Evolutionary conservation across 1,140 invertebrate species (phyloP).

Genomic region (Drosophila ficusphila): DNA sequence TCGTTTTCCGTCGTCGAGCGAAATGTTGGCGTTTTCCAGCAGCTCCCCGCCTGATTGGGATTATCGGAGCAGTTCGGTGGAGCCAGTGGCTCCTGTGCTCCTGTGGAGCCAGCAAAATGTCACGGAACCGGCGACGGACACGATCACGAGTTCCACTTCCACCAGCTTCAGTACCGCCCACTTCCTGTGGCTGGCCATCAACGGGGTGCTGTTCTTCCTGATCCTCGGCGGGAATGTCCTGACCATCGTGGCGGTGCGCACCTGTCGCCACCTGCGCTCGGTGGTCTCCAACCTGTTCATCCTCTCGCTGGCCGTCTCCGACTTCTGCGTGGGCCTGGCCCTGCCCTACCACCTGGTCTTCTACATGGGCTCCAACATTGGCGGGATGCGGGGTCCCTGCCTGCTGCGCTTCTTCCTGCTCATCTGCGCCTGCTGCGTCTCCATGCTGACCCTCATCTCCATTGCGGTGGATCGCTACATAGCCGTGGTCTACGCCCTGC

Average conservation of each 20-base stretch:
- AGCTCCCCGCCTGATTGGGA: constrained; percentile 11
- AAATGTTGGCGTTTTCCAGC: constrained; percentile 18
- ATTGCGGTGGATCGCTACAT: constrained; percentile 93
- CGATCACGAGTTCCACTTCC: too few relatives aligned
- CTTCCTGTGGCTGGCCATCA: constrained; percentile 86
- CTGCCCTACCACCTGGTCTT: constrained; percentile 90
- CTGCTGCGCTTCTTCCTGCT: constrained; percentile 89
- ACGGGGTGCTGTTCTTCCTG: constrained; percentile 87
- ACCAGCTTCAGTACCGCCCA: constrained; percentile 13
- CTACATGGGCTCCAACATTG: constrained; percentile 86
- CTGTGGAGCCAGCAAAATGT: neutral
- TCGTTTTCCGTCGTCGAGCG: constrained; percentile 32
- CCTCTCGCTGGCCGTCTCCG: constrained; percentile 89
- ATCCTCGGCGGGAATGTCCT: constrained; percentile 89
- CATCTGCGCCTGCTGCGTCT: constrained; percentile 89
- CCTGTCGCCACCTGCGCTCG: constrained; percentile 87
- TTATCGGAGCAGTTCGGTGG: neutral
- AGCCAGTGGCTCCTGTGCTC: neutral
- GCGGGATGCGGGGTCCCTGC: constrained; percentile 86
- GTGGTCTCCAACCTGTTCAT: constrained; percentile 88
- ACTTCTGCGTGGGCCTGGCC: constrained; percentile 89
- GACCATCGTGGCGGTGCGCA: constrained; percentile 89
- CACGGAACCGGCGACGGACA: neutral
- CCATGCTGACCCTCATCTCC: constrained; percentile 92
- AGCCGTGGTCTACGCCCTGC: constrained; percentile 92